Evolutionary conservation across 2,113 vertebrate species (phyloP), one percentile per base, ranked within the genome.

Genomic region (Barbus barbus): DNA sequence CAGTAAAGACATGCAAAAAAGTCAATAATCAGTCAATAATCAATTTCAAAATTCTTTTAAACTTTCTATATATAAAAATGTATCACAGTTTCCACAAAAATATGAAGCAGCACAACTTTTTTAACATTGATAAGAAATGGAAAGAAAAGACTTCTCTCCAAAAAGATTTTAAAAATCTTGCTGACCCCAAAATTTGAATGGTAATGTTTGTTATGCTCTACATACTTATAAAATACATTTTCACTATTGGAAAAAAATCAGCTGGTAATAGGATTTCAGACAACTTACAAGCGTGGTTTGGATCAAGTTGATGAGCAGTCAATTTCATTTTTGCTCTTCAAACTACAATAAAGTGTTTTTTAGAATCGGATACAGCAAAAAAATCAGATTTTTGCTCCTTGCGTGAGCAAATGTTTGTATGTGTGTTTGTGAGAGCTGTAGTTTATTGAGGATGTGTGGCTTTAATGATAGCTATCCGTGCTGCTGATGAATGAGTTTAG

Each of bases 401-500:
- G 24, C 33, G 24, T 20, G 18, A 53, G 51, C 18, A 76, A 33
- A 8, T 18, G 51, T 69, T 31, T 71, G 51, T 36, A 36, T 41
- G 12, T 84, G 58, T 44, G 53, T 78, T 51, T 38, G 60, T 51
- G 44, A 41, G 36, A 18, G 7, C 77, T 79, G 2, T 63, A 79
- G 36, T 79, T 41, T 80, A 20, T 46, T 81, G 41, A 67, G 24
- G 76, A 63, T 28, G 11, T 84, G 56, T 71, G 3, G 46, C 38
- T 53, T 51, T 79, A 28, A 67, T 79, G 48, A 83, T 76, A 83
- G 48, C 53, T 46, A 75, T 84, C 84, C 81, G 81, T 88, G 69
- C 24, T 38, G 2, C 22, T 83, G 76, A 77, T 84, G 76, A 82
- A 74, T 72, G 78, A 82, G 74, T 38, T 22, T 67, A 31, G 72